Conservation (phyloP, 2,797 vertebrate species). For the Lacerta bilineata region DNA sequence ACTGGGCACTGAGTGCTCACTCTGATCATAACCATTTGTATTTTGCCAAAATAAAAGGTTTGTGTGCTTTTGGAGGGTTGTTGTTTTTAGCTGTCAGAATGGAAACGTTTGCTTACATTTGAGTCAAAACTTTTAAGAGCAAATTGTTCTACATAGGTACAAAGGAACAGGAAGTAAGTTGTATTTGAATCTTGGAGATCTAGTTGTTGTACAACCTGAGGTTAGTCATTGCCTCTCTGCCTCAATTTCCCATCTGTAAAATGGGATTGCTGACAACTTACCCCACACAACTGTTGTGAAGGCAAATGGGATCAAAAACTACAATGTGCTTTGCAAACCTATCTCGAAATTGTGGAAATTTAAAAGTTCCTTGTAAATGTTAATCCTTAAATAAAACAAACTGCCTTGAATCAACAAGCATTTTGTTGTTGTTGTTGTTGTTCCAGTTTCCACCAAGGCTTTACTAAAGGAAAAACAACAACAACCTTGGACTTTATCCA, state of each 20-base stretch:
- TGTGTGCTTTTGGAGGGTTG: not conserved
- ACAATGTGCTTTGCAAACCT: not conserved
- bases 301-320: not conserved
- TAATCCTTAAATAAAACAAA: not conserved
- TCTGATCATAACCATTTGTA: not conserved
- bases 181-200: not conserved
- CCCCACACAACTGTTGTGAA: not conserved
- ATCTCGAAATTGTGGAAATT: not conserved
- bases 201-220: not conserved
- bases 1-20: not conserved
- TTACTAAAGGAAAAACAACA: not conserved
- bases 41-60: not conserved
- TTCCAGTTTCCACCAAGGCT: not conserved
- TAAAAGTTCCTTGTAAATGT: not conserved
- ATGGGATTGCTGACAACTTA: not conserved
- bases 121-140: not conserved
- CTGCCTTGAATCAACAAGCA: not conserved
- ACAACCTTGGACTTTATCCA: not conserved
- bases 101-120: not conserved
- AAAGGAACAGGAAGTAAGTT: not conserved
- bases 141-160: not conserved
- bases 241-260: not conserved
- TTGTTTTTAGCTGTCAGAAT: not conserved
- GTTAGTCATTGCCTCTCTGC: not conserved
- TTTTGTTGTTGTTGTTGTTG: not conserved